Base-by-base conservation (phyloP, 1,140 invertebrate genomes). In the Drosophila sp. region DNA sequence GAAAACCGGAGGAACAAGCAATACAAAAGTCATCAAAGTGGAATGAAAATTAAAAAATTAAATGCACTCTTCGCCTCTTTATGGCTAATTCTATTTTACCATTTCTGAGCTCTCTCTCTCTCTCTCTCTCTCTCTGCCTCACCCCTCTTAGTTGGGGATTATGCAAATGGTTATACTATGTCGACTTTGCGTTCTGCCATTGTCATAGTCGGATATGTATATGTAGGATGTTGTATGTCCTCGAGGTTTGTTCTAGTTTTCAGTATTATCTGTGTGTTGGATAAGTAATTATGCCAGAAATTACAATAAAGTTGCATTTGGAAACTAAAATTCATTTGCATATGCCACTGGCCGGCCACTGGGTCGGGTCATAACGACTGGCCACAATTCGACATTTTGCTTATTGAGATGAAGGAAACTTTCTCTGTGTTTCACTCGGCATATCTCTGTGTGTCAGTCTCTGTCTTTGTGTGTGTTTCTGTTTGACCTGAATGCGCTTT, bases 241-340 rank as follows among this genome's bases (percentile, higher is more conserved):
- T 33, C 55, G 30, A 57, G 55, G 30, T 35, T 32, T 35, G 60
- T 69, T 66, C 63, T 38, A 64, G 35, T 75, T 85, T 71, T 71
- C 61, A 86, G 81, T 86, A 86, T 81, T 50, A 27, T 50, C 44
- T 50, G 78, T 80, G 62, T 63, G 69, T 55, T 72, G 78, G 69
- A 81, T 86, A 86, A 82, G 79, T 85, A 81, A 85, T 86, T 85
- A 86, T 82, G 75, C 71, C 56, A 76, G 83, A 79, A 81, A 79
- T 78, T 79, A 81, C 68, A 85, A 81, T 81, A 86, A 81, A 75
- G 57, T 75, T 47, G 72, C 72, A 75, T 75, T 76, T 27, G 63
- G 71, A 75, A 54, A 62, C 40, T 50, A 50, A 66, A 73, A 82
- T 40, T 70, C 71, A 86, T 82, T 82, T 81, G 68, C 79, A 86